Percentiles rank a stretch among this genome's conserved stretches.
These are phyloP conservation scores for Catocala nupta DNA, from an alignment of 2,888 invertebrate species.

Conservation along the genomic window DNA sequence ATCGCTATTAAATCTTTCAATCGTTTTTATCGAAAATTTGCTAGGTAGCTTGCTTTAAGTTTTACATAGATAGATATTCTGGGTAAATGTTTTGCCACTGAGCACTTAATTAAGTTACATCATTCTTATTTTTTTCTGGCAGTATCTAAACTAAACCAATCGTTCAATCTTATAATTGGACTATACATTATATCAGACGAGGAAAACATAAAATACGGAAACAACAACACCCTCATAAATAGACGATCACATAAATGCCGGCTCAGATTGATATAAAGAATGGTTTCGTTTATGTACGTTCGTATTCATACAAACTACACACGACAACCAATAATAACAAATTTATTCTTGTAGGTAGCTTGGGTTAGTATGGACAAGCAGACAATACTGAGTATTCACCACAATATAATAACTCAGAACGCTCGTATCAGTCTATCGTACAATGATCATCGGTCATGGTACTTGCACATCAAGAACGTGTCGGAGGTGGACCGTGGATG, in stretches of 20 bases:
- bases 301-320: slow-evolving; percentile 12
- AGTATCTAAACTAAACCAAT: too few species aligned
- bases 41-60: too few species aligned
- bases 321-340: slow-evolving; percentile 12
- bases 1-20: too few species aligned
- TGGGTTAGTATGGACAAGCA: slow-evolving; percentile 98
- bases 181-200: slow-evolving; percentile 7
- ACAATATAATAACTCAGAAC: slow-evolving; percentile 96
- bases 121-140: too few species aligned
- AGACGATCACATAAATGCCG: slow-evolving; percentile 16
- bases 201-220: slow-evolving; percentile 12
- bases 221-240: slow-evolving; percentile 10
- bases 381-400: slow-evolving; percentile 96
- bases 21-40: too few species aligned
- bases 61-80: too few species aligned
- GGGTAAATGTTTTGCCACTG: too few species aligned
- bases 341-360: slow-evolving; percentile 89
- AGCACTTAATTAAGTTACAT: too few species aligned
- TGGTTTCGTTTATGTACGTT: slow-evolving; percentile 11
- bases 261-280: slow-evolving; percentile 15
- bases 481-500: slow-evolving; percentile 96
- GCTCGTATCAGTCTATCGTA: slow-evolving; percentile 94
- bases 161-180: slow-evolving; percentile 12
- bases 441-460: slow-evolving; percentile 97
- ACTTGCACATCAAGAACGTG: slow-evolving; percentile 95